phyloP scores from a whole-genome alignment of 2,113 vertebrate species.

The Pterocles gutturalis region DNA sequence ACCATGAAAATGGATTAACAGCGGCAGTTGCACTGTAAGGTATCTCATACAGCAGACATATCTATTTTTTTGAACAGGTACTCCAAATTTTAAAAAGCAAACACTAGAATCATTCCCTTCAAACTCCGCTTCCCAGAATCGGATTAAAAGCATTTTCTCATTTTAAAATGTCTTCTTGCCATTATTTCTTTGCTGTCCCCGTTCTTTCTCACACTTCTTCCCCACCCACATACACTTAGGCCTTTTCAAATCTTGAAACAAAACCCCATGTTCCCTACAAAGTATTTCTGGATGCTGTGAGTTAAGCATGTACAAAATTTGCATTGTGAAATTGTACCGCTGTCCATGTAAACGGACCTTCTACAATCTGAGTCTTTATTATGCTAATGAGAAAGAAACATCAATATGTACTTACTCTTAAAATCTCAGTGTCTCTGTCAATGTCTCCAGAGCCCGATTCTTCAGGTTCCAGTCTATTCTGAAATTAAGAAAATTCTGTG shows the following conservation, averaged over 20 bases:
- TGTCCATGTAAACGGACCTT: neutral
- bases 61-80: neutral
- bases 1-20: neutral
- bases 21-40: neutral
- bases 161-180: neutral
- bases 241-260: neutral
- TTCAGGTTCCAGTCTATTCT: constrained; percentile 80
- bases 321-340: neutral
- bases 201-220: neutral
- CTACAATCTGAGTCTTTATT: neutral
- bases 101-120: neutral
- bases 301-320: neutral
- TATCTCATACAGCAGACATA: neutral
- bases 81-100: neutral
- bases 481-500: constrained; percentile 24
- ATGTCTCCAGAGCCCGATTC: constrained; percentile 79
- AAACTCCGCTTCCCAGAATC: neutral
- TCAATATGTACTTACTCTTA: constrained; percentile 66
- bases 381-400: neutral
- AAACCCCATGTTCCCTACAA: neutral
- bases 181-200: neutral
- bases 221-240: neutral
- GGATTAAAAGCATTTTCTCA: neutral
- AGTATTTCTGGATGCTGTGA: neutral
- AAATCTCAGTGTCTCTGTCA: constrained; percentile 31